Percentiles rank a stretch among this genome's conserved stretches.
Evolutionary conservation across 1,140 invertebrate species (phyloP).

Genomic region (Drosophila grimshawi): DNA sequence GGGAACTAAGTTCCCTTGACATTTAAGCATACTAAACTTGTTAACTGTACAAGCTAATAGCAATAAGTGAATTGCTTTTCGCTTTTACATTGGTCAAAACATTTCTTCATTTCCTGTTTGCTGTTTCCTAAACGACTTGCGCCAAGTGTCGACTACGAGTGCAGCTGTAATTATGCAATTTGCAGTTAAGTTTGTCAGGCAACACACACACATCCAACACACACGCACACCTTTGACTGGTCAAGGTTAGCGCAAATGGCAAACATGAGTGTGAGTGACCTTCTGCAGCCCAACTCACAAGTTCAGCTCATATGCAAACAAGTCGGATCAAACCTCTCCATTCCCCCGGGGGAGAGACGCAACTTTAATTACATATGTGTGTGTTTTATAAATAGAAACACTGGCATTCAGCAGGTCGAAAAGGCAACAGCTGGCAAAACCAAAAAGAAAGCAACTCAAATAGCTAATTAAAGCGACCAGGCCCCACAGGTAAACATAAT

Average conservation of each 20-base stretch:
- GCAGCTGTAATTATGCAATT: slow-evolving; percentile 61
- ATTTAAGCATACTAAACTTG: too few relatives aligned
- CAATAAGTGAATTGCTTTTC: neutral
- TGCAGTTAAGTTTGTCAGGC: slow-evolving; percentile 23
- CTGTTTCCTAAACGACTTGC: slow-evolving; percentile 7
- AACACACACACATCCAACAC: slow-evolving; percentile 13
- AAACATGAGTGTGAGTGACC: slow-evolving; percentile 57
- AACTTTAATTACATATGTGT: slow-evolving; percentile 61
- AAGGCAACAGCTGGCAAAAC: slow-evolving; percentile 47
- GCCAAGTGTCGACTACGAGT: slow-evolving; percentile 1
- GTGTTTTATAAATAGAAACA: slow-evolving; percentile 44
- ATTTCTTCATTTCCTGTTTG: slow-evolving; percentile 31
- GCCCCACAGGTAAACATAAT: slow-evolving; percentile 47
- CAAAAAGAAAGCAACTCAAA: slow-evolving; percentile 52
- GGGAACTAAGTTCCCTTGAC: too few relatives aligned
- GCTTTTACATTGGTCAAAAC: neutral
- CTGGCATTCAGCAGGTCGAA: slow-evolving; percentile 4
- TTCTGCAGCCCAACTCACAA: neutral
- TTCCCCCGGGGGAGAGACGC: slow-evolving; percentile 24
- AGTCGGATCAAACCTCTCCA: neutral
- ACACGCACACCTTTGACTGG: slow-evolving; percentile 33
- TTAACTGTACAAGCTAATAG: neutral
- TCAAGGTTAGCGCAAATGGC: slow-evolving; percentile 67
- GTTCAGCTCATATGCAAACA: neutral
- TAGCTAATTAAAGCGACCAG: slow-evolving; percentile 67